Evolutionary conservation across 1,140 invertebrate species (phyloP), one percentile per base, ranked within the genome.

Genomic region (Microvelia longipes): DNA sequence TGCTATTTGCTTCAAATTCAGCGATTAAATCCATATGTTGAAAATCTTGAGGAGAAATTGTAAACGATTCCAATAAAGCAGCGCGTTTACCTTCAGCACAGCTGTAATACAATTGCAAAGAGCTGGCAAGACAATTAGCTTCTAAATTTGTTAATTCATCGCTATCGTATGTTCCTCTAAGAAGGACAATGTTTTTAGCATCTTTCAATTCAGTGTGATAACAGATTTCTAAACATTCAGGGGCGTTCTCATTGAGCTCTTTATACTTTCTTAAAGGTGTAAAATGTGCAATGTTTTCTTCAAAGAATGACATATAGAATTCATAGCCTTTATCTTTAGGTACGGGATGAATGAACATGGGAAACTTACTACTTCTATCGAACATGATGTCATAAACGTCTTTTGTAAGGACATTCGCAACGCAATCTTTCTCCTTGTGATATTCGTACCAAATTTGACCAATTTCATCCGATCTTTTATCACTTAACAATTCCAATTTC

Each of bases 161-260:
- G 74, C 85, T 86, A 78, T 96, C 91, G 81, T 87, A 94, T 79
- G 94, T 90, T 62, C 92, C 93, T 69, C 86, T 84, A 91, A 95
- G 93, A 25, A 96, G 78, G 26, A 95, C 85, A 67, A 95, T 84
- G 1, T 85, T 88, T 80, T 94, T 94, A 29, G 85, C 82, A 29
- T 87, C 83, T 74, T 82, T 82, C 2, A 93, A 81, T 77, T 96
- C 93, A 19, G 86, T 87, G 74, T 91, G 95, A 78, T 94, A 89
- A 2, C 86, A 84, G 73, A 95, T 82, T 1, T 87, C 90, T 26
- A 96, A 80, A 79, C 92, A 94, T 78, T 93, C 91, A 0, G 92
- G 92, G 0, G 93, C 89, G 83, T 94, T 94, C 82, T 94, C 93
- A 78, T 92, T 89, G 75, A 93, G 89, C 0, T 90, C 85, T 85